phyloP scores from a whole-genome alignment of 2,888 invertebrate genomes.

The Isoperla grammatica region DNA sequence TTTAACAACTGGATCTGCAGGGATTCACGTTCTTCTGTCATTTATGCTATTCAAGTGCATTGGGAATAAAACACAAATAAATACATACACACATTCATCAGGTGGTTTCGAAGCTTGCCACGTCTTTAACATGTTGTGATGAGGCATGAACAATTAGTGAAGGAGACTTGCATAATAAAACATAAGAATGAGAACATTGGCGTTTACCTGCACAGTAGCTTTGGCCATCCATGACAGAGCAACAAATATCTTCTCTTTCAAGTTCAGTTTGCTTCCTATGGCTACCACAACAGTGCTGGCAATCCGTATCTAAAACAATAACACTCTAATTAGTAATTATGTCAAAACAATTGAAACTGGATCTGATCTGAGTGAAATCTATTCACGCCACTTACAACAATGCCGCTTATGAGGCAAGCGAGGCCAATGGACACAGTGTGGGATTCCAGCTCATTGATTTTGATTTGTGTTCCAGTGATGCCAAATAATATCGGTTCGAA shows the following conservation, averaged over 20 bases:
- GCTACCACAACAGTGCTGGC: slow-evolving; percentile 61
- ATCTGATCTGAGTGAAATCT: neutral
- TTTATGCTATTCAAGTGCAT: no score
- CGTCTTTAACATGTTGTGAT: no score
- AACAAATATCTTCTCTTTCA: slow-evolving; percentile 87
- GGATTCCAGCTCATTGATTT: slow-evolving; percentile 65
- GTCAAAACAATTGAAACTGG: neutral
- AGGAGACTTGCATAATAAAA: no score
- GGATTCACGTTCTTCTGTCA: no score
- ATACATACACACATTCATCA: no score
- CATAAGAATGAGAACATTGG: no score
- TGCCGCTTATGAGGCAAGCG: slow-evolving; percentile 60
- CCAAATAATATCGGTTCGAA: slow-evolving; percentile 93
- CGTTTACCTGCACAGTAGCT: slow-evolving; percentile 85
- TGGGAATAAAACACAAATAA: no score
- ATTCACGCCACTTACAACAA: slow-evolving; percentile 48
- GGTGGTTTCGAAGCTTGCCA: no score
- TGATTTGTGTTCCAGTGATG: slow-evolving; percentile 86
- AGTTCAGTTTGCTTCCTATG: slow-evolving; percentile 72
- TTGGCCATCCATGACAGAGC: slow-evolving; percentile 93
- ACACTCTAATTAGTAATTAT: slow-evolving; percentile 14
- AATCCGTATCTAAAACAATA: slow-evolving; percentile 52
- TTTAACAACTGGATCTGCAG: no score
- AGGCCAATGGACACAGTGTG: slow-evolving; percentile 63
- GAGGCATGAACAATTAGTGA: no score